Evolutionary conservation across 2,113 vertebrate species (phyloP).

Genomic region (Anguilla japonica): DNA sequence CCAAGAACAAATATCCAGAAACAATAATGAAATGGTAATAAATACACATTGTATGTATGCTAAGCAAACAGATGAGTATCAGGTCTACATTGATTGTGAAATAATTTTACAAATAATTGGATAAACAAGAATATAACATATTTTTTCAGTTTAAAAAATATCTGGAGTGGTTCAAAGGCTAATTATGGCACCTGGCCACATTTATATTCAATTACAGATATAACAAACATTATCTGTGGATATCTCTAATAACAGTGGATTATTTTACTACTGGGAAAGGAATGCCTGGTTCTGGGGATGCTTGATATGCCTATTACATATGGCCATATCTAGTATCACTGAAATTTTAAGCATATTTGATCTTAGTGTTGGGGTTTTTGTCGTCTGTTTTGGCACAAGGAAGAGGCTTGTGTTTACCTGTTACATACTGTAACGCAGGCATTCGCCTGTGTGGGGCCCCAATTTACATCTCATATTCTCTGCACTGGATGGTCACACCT

Average conservation of each 20-base stretch:
- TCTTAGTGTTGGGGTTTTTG: not conserved
- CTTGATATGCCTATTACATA: not conserved
- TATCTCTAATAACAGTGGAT: not conserved
- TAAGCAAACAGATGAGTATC: not conserved
- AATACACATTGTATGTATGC: not conserved
- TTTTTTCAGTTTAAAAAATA: not conserved
- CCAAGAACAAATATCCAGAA: not conserved
- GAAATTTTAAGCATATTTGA: not conserved
- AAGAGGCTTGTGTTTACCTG: not conserved
- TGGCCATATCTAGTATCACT: not conserved
- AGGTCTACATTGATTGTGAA: not conserved
- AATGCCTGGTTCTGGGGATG: not conserved
- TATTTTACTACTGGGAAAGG: not conserved
- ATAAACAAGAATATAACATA: too few relatives aligned
- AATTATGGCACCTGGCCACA: not conserved
- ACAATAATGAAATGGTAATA: not conserved
- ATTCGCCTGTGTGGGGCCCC: too few relatives aligned
- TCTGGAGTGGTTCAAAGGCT: not conserved
- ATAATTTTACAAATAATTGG: too few relatives aligned
- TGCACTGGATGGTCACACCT: too few relatives aligned
- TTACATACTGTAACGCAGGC: too few relatives aligned
- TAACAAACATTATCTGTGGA: too few relatives aligned
- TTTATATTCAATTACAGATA: not conserved
- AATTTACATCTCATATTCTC: too few relatives aligned
- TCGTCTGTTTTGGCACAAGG: not conserved